Evolutionary conservation across 2,797 vertebrate genomes (phyloP).

Genomic region (Natrix natrix): DNA sequence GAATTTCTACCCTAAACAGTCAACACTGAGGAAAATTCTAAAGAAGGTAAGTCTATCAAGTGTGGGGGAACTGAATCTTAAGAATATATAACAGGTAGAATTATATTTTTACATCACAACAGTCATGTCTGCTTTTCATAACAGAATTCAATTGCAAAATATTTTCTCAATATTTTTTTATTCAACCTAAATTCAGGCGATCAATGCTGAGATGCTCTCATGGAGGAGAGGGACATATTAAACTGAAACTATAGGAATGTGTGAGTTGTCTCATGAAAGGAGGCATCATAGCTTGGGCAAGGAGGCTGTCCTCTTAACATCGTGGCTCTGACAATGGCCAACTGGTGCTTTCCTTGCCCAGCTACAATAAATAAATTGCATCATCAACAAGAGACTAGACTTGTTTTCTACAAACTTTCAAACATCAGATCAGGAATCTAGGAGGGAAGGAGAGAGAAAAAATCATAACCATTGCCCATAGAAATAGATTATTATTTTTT

Average conservation of each 20-base stretch:
- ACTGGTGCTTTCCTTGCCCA: conserved; percentile 4
- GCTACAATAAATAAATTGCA: conserved; percentile 27
- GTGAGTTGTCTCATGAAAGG: neutral
- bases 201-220: neutral
- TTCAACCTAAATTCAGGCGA: neutral
- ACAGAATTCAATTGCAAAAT: neutral
- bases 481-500: conserved; percentile 38
- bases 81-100: neutral
- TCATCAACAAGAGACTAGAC: neutral
- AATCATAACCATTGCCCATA: conserved; percentile 52
- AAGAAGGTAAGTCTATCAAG: neutral
- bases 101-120: neutral
- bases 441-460: conserved; percentile 8
- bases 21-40: neutral
- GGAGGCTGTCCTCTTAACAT: neutral
- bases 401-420: conserved; percentile 44
- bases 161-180: neutral
- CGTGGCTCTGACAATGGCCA: neutral
- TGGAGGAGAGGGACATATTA: neutral
- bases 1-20: neutral
- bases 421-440: conserved; percentile 44
- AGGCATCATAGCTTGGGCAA: neutral
- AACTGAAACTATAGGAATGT: neutral
- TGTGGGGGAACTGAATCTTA: neutral
- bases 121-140: neutral